Evolutionary conservation across 2,113 vertebrate species (phyloP).

Genomic region (Scortum barcoo): DNA sequence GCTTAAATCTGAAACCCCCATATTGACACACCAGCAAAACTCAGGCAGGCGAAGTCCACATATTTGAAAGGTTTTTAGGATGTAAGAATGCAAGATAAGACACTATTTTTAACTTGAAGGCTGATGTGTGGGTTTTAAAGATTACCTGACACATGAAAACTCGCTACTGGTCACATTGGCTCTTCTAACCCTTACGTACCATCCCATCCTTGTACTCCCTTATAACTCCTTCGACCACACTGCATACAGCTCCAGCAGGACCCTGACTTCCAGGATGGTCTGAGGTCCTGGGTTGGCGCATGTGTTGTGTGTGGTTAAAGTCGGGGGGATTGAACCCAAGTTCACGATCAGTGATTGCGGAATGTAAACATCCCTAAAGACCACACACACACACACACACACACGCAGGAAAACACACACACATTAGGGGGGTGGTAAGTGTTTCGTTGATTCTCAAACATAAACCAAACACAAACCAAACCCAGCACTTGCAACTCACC

Average conservation of each 20-base stretch:
- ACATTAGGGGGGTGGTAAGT: not conserved
- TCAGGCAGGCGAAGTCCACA: too few relatives aligned
- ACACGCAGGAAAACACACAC: not conserved
- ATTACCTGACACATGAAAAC: not conserved
- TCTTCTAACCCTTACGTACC: too few relatives aligned
- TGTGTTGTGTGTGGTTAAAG: not conserved
- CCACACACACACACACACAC: not conserved
- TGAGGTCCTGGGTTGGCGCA: not conserved
- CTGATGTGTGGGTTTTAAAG: too few relatives aligned
- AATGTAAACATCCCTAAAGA: constrained; percentile 23
- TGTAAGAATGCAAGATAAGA: too few relatives aligned
- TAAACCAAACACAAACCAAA: too few relatives aligned
- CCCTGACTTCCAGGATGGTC: not conserved
- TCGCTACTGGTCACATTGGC: not conserved
- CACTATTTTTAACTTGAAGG: too few relatives aligned
- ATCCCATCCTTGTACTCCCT: not conserved
- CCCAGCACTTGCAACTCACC: not conserved
- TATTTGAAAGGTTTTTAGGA: too few relatives aligned
- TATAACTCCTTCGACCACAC: not conserved
- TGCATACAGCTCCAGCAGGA: not conserved
- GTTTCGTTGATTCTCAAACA: not conserved
- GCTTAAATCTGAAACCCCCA: too few relatives aligned
- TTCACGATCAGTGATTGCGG: not conserved
- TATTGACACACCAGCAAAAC: too few relatives aligned
- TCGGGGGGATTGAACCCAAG: constrained; percentile 31